Evolutionary conservation across 2,888 invertebrate genomes (phyloP), one percentile per base, ranked within the genome.

Genomic region (Ectemnius cavifrons): DNA sequence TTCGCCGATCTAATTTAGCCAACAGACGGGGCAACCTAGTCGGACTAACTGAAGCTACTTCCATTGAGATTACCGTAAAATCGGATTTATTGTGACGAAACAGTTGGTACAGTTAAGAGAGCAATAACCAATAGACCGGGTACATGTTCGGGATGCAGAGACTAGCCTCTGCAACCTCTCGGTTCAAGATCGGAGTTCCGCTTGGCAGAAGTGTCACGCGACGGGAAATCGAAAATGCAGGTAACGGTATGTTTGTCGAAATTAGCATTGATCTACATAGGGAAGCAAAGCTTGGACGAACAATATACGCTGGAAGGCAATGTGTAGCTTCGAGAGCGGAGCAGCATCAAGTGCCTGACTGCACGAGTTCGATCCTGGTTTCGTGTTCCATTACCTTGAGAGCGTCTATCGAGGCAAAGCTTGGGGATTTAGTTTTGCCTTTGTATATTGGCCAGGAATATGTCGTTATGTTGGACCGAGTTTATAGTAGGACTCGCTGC

Each of bases 191-290:
- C 1, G 8, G 37, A 11, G 11, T 37, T 8, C 8, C 37, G 37
- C 37, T 11, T 11, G 37, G 37, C 1, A 37, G 11, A 6, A 37
- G 37, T 4, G 37, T 37, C 5, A 79, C 83, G 78, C 71, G 67
- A 71, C 66, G 49, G 23, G 56, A 52, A 79, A 81, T 84, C 78
- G 77, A 75, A 83, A 85, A 85, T 81, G 75, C 78, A 78, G 78
- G 79, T 78, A 80, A 77, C 77, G 66, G 77, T 77, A 71, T 78
- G 80, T 81, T 81, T 80, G 71, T 65, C 67, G 67, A 75, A 82
- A 85, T 85, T 86, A 84, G 75, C 84, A 80, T 85, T 71, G 63
- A 80, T 86, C 86, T 81, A 75, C 81, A 67, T 71, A 66, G 67
- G 37, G 58, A 28, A 16, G 37, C 28, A 27, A 16, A 47, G 47